Base-by-base conservation (phyloP, 2,888 invertebrate genomes). In the Leucoma salicis region DNA sequence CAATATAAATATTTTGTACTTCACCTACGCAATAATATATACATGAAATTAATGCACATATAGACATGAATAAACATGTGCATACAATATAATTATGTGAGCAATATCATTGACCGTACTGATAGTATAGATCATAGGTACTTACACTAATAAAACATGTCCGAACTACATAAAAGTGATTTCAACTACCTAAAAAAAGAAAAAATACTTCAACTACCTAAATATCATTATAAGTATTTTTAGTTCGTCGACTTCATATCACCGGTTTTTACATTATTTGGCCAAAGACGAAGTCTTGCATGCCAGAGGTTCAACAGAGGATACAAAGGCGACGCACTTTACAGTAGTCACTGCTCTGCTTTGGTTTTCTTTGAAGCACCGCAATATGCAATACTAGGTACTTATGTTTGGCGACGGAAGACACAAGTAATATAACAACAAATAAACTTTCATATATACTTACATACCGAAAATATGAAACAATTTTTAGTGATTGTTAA, bases 81-180 rank as follows among this genome's bases (percentile, higher is more conserved):
- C 74, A 75, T 77, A 78, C 42, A 68, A 65, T 58, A 66, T 58
- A 21, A 21, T 66, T 74, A 81, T 53, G 70, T 82, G 82, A 82
- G 82, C 82, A 82, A 82, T 67, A 40, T 47, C 14, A 21, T 42
- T 45, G 47, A 59, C 48, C 59, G 43, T 48, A 46, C 58, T 45
- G 31, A 35, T 25, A 39, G 56, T 49, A 58, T 47, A 39, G 49
- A 34, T 36, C 44, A 13, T 16, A 15, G n/a, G 13, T 39, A 54
- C 46, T 61, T 3, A 57, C 49, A 53, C 48, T 57, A 57, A 42
- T 43, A 42, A 45, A 61, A 56, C 35, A 32, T 45, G 35, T 54
- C 34, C 47, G 56, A 42, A 53, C 56, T 57, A 47, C 53, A 58
- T 53, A 45, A 53, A 24, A 44, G 56, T 57, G 53, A 53, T 55